A percentile compares a stretch with the other conserved stretches of the same genome.
Evolutionary conservation across 1,140 invertebrate species (phyloP).

Genomic region (Kradibia gibbosae): DNA sequence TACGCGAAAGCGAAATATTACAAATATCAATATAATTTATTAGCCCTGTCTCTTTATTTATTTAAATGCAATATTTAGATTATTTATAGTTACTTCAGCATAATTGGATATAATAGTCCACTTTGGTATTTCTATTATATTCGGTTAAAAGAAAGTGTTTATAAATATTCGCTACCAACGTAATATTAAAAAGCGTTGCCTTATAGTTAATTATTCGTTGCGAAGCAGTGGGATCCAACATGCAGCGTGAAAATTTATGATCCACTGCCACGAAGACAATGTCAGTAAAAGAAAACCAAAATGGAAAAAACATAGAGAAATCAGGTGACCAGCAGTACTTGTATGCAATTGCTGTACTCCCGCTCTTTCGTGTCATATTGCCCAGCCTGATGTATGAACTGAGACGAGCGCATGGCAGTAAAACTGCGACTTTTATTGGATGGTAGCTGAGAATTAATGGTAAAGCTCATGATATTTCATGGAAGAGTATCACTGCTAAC

Average conservation of each 20-base stretch:
- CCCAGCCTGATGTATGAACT: background rate
- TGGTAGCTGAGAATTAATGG: background rate
- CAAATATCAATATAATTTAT: too few relatives aligned
- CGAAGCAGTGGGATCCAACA: too few relatives aligned
- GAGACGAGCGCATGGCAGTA: background rate
- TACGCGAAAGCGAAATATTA: too few relatives aligned
- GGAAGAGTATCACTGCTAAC: background rate
- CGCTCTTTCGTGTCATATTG: background rate
- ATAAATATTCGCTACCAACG: background rate
- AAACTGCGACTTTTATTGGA: background rate
- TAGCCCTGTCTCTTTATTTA: too few relatives aligned
- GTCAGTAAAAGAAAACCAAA: background rate
- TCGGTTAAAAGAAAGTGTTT: background rate
- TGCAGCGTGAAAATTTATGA: background rate
- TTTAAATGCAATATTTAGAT: too few relatives aligned
- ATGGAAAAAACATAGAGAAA: background rate
- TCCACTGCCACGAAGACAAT: slow-evolving; percentile 1
- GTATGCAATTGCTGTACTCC: too few relatives aligned
- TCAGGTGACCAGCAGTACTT: background rate
- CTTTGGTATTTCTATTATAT: too few relatives aligned
- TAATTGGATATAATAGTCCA: too few relatives aligned
- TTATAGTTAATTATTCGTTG: background rate
- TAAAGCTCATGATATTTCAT: background rate
- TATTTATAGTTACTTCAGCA: too few relatives aligned
- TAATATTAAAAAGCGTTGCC: background rate